phyloP scores from a whole-genome alignment of 1,140 invertebrate species.

The Ips typographus region DNA sequence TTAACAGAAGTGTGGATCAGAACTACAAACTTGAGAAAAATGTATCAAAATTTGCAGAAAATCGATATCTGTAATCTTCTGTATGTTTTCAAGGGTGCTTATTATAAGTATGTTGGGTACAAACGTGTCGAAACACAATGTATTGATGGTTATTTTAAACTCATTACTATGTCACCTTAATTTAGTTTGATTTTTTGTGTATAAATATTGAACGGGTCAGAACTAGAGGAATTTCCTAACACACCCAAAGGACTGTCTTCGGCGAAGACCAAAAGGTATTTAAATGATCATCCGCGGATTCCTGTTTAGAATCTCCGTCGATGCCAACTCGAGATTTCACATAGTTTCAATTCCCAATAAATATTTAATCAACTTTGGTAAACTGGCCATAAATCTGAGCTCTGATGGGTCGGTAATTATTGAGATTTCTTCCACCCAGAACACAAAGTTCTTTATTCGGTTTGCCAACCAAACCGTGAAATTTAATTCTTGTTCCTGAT shows the following conservation, averaged over 20 bases:
- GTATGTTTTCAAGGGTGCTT: no score
- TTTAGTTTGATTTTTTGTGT: no score
- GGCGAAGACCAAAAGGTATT: constrained; percentile 33
- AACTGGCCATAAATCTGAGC: constrained; percentile 17
- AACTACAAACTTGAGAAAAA: no score
- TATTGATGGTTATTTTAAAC: no score
- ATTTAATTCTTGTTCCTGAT: not conserved
- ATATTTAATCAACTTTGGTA: constrained; percentile 23
- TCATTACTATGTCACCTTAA: no score
- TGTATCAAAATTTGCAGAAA: no score
- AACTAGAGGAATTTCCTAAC: constrained; percentile 9
- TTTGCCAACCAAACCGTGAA: constrained; percentile 1
- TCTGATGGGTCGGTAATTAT: not conserved
- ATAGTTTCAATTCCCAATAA: constrained; percentile 25
- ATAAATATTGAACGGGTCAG: not conserved
- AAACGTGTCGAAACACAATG: no score
- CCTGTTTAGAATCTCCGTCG: constrained; percentile 25
- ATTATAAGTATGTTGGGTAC: no score
- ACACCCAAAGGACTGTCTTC: constrained; percentile 5
- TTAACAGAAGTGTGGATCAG: no score
- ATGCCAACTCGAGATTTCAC: constrained; percentile 18
- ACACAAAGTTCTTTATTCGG: not conserved
- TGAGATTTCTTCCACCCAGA: not conserved
- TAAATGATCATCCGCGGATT: constrained; percentile 31
- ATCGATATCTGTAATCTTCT: no score